phyloP scores from a whole-genome alignment of 2,797 vertebrate genomes.

The Argyrosomus regius region DNA sequence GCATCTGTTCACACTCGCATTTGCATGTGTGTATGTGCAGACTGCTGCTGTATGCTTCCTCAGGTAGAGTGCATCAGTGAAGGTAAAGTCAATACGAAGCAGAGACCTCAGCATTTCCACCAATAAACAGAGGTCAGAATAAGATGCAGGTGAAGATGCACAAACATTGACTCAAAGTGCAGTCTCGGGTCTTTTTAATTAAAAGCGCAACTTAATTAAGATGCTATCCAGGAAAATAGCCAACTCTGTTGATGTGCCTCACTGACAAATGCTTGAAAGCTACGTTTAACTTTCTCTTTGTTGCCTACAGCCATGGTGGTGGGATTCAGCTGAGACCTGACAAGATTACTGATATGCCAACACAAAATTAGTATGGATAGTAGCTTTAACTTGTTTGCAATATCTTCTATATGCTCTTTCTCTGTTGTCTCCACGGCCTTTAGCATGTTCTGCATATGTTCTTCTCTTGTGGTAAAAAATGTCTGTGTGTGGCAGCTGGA shows the following conservation, averaged over 20 bases:
- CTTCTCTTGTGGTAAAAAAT: conserved; percentile 15
- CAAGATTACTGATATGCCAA: not conserved
- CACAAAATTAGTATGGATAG: not conserved
- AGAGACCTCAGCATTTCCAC: conserved; percentile 45
- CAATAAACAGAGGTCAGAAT: conserved; percentile 50
- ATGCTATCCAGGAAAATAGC: conserved; percentile 57
- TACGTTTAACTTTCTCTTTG: conserved; percentile 16
- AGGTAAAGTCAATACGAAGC: conserved; percentile 45
- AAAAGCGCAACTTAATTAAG: conserved; percentile 67
- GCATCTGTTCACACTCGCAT: not conserved
- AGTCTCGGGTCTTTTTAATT: conserved; percentile 62
- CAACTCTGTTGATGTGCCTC: conserved; percentile 27
- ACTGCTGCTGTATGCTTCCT: conserved; percentile 1
- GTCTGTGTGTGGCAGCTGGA: conserved; percentile 20
- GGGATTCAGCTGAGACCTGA: not conserved
- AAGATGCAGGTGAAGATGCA: conserved; percentile 48
- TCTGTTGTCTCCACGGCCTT: not conserved
- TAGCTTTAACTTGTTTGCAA: not conserved
- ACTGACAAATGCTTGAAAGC: conserved; percentile 33
- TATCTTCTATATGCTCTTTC: not conserved
- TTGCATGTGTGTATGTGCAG: conserved; percentile 7
- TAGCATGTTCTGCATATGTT: conserved; percentile 25
- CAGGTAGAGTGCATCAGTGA: conserved; percentile 40
- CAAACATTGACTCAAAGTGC: conserved; percentile 47
- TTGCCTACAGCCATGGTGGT: not conserved